phyloP scores from a whole-genome alignment of 1,140 invertebrate species.

The Bicyclus anynana region DNA sequence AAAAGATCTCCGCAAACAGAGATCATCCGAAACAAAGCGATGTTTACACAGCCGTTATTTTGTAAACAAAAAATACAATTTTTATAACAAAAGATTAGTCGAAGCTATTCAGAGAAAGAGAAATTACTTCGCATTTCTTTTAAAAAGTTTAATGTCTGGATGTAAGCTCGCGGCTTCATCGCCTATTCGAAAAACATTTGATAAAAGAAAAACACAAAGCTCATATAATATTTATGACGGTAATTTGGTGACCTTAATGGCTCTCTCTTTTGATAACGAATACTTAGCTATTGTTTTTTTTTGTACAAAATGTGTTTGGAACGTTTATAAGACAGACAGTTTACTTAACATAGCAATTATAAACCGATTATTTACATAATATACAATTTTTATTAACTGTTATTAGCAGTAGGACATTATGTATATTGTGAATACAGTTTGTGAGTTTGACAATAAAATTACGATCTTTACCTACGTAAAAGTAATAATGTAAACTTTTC shows the following conservation, averaged over 20 bases:
- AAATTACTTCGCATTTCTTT: slow-evolving; percentile 1
- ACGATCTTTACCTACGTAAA: not conserved
- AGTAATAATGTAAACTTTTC: not conserved
- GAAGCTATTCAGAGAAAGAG: not conserved
- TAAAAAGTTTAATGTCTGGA: slow-evolving; percentile 1
- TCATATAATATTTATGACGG: slow-evolving; percentile 22
- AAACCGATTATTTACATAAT: not conserved
- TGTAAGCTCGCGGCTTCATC: not conserved
- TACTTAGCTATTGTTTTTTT: slow-evolving; percentile 36
- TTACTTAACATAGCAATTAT: not conserved
- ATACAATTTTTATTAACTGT: too few relatives aligned
- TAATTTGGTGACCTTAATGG: slow-evolving; percentile 19
- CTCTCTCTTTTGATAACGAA: slow-evolving; percentile 8
- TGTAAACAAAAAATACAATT: not conserved
- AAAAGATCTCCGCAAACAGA: too few relatives aligned
- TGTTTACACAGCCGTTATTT: not conserved
- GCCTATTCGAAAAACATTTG: slow-evolving; percentile 9
- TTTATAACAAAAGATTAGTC: not conserved
- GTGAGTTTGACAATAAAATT: too few relatives aligned
- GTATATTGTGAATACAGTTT: too few relatives aligned
- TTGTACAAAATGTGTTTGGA: slow-evolving; percentile 29
- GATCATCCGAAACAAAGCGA: too few relatives aligned
- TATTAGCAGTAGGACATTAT: too few relatives aligned
- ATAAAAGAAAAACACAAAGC: slow-evolving; percentile 19
- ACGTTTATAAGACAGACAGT: not conserved